Evolutionary conservation across 2,113 vertebrate genomes (phyloP).

Genomic region (Dromaius novaehollandiae): DNA sequence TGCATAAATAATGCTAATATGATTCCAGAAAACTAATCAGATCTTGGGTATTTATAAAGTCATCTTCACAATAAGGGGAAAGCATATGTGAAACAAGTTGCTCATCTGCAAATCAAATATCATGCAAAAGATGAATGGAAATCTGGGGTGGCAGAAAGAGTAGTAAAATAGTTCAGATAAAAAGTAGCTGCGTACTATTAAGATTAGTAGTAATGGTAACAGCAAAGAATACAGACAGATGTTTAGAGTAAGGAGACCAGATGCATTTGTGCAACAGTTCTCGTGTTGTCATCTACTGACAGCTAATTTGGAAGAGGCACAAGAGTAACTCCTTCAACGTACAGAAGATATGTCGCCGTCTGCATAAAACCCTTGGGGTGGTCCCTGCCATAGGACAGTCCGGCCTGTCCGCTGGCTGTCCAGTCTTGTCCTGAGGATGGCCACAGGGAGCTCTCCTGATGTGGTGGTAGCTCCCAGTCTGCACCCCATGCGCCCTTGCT

Average conservation of each 20-base stretch:
- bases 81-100: not conserved
- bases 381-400: fast-evolving
- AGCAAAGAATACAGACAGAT: not conserved
- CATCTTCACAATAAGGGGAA: not conserved
- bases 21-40: not conserved
- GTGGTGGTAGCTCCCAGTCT: not conserved
- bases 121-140: not conserved
- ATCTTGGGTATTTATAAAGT: not conserved
- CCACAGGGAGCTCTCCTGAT: not conserved
- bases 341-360: not conserved
- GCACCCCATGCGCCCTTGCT: not conserved
- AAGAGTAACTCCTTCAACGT: not conserved
- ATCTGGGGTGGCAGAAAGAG: not conserved
- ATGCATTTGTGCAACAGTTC: not conserved
- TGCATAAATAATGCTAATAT: not conserved
- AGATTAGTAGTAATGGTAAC: not conserved
- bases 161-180: not conserved
- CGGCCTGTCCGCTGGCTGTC: not conserved
- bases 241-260: not conserved
- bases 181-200: not conserved
- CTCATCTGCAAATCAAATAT: not conserved
- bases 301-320: not conserved
- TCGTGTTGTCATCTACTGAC: not conserved
- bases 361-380: not conserved
- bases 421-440: not conserved